Conservation (phyloP, 2,113 vertebrate species). For the zebrafish (Danio rerio) region DNA sequence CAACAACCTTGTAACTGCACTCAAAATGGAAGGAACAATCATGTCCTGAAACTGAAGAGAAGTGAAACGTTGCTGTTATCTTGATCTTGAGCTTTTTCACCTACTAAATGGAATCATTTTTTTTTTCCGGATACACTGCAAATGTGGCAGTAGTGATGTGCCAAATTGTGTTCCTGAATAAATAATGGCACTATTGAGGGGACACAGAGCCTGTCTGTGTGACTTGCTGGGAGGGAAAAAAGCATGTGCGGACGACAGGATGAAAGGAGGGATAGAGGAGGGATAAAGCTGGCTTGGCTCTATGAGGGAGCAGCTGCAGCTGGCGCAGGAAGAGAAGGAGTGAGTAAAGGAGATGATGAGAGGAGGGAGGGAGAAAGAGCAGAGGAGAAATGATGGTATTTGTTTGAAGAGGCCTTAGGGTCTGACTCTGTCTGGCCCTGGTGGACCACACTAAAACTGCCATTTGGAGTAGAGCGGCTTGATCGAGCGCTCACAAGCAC, state of each 20-base stretch:
- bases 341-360: conserved; percentile 46
- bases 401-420: conserved; percentile 42
- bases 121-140: conserved; percentile 43
- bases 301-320: conserved; percentile 59
- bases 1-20: conserved; percentile 41
- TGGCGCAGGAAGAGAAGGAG: conserved; percentile 74
- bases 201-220: conserved; percentile 55
- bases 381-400: conserved; percentile 57
- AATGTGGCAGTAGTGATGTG: conserved; percentile 37
- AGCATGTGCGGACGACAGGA: conserved; percentile 57
- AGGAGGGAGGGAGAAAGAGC: conserved; percentile 16
- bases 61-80: conserved; percentile 38
- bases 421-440: conserved; percentile 18
- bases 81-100: conserved; percentile 31
- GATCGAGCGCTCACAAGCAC: conserved; percentile 18
- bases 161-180: conserved; percentile 52
- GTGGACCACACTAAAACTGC: conserved; percentile 35
- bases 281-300: conserved; percentile 51
- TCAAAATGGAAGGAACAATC: conserved; percentile 28
- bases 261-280: conserved; percentile 59
- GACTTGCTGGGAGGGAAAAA: conserved; percentile 39
- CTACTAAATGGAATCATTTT: conserved; percentile 41
- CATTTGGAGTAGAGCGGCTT: conserved; percentile 39
- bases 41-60: conserved; percentile 11
- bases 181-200: conserved; percentile 57